Evolutionary conservation across 1,140 invertebrate genomes (phyloP).

Genomic region (Reticulitermes speratus): DNA sequence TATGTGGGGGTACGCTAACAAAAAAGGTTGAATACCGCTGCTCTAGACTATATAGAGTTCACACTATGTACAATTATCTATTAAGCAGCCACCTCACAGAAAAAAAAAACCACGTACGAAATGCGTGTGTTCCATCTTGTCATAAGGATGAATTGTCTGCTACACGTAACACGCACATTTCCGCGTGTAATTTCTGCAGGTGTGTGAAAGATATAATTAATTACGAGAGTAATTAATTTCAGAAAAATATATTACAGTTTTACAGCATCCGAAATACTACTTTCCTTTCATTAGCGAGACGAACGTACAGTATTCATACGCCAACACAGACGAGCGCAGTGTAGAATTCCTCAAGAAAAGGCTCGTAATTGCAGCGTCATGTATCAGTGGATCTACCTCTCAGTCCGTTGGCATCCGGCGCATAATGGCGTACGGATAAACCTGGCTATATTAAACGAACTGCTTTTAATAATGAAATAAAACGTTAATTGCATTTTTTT

Average conservation of each 20-base stretch:
- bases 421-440: background rate
- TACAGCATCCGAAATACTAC: background rate
- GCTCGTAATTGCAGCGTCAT: background rate
- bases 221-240: background rate
- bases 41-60: too few species aligned
- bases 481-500: constrained; percentile 9
- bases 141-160: background rate
- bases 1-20: too few species aligned
- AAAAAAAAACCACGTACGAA: background rate
- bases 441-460: background rate
- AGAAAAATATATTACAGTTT: background rate
- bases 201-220: background rate
- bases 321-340: background rate
- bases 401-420: background rate
- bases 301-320: background rate
- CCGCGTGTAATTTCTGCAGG: background rate
- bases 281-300: background rate
- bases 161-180: background rate
- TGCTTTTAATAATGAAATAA: constrained; percentile 9
- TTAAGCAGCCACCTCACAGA: too few species aligned
- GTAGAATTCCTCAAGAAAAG: background rate
- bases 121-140: background rate
- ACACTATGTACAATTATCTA: too few species aligned
- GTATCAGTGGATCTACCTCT: background rate
- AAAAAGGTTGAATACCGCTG: too few species aligned